Base-by-base conservation (phyloP, 1,140 invertebrate species). In the Glossosoma conforme region DNA sequence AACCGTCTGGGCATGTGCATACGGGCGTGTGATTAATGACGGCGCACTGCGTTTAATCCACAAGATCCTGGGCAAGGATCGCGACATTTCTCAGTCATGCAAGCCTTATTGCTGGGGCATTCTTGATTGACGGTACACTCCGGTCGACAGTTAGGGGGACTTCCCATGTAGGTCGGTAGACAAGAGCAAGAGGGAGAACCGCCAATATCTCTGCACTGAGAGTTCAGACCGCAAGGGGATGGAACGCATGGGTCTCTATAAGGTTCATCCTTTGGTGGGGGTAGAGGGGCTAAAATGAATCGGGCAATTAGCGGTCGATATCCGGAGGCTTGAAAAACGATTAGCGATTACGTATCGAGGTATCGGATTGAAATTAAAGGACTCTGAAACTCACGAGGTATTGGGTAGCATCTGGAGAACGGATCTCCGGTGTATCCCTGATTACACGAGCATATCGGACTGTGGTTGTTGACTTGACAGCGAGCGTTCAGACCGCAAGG, bases 121-220 rank as follows among this genome's bases (percentile, higher is more conserved):
- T 88, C 85, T 0, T 84, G 76, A 65, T 86, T 85, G n/a, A 86
- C 80, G 15, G 78, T 77, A 67, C 86, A 88, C 68, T 89, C 86
- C 10, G 85, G 84, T 56, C 83, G 73, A 60, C 84, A 87, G 60
- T 82, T 82, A 9, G 84, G 85, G 55, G 86, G 83, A 52, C 67
- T 78, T 41, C 86, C 86, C 9, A 80, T 68, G 58, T 85, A 87
- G 25, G 69, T 78, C 3, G 73, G 54, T 52, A 77, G 63, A 62
- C 86, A 89, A 25, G 81, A 78, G 61, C 86, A 89, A 0, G 82
- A 81, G 1, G 82, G 76, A 33, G 76, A 69, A 28, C 77, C 78
- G 20, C 80, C 77, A 36, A 82, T 69, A 53, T 80, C 70, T 42
- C 78, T 72, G 64, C 88, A 91, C 62, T 85, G 74, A n/a, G 83